These are phyloP conservation scores for Archivesica marissinica DNA, from an alignment of 1,140 invertebrate species.

Conservation along the genomic window DNA sequence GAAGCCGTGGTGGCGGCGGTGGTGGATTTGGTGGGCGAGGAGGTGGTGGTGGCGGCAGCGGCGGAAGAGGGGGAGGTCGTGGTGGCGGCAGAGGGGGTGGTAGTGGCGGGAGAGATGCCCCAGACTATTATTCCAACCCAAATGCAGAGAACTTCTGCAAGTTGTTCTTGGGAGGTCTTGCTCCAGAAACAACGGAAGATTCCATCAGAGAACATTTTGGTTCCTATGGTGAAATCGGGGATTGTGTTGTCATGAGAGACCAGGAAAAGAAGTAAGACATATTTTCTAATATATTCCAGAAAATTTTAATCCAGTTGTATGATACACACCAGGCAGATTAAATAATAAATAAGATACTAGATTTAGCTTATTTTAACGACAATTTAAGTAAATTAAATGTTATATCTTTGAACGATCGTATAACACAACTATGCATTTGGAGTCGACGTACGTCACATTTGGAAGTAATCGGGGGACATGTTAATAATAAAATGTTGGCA, in stretches of 20 bases:
- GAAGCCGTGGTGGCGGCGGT: slow-evolving; percentile 38
- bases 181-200: slow-evolving; percentile 92
- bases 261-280: slow-evolving; percentile 89
- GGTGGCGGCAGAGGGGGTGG: slow-evolving; percentile 24
- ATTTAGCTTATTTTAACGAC: too few relatives aligned
- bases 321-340: too few relatives aligned
- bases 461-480: too few relatives aligned
- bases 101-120: slow-evolving; percentile 26
- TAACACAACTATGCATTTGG: too few relatives aligned
- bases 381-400: too few relatives aligned
- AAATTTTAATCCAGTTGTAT: too few relatives aligned
- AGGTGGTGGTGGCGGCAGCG: slow-evolving; percentile 34
- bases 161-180: slow-evolving; percentile 92
- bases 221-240: slow-evolving; percentile 98
- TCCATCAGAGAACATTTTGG: slow-evolving; percentile 96
- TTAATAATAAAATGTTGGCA: too few relatives aligned
- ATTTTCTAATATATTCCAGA: too few relatives aligned
- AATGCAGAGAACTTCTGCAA: slow-evolving; percentile 76
- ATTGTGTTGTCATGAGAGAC: slow-evolving; percentile 99
- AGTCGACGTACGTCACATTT: too few relatives aligned
- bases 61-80: slow-evolving; percentile 43
- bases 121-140: slow-evolving; percentile 63
- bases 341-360: too few relatives aligned
- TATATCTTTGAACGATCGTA: too few relatives aligned
- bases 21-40: slow-evolving; percentile 26